Conservation (phyloP, 2,113 vertebrate species). For the Aplodontia rufa region DNA sequence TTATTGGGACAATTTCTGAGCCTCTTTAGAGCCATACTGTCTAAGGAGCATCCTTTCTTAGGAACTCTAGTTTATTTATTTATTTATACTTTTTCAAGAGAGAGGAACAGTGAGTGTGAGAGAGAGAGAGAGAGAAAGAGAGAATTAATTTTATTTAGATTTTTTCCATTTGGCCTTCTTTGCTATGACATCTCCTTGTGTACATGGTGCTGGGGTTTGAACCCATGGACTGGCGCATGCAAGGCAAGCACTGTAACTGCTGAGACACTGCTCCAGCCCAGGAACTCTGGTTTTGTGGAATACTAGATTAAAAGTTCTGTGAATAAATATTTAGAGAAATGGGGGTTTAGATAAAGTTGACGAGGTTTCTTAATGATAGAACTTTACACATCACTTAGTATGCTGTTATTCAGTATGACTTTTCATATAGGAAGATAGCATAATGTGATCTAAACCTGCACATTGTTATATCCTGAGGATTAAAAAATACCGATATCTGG, state of each 20-base stretch:
- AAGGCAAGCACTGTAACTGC: no score
- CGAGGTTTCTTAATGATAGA: not conserved
- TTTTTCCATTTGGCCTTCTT: no score
- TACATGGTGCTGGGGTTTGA: no score
- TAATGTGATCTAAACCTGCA: not conserved
- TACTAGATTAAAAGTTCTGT: not conserved
- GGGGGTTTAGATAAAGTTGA: not conserved
- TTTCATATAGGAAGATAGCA: not conserved
- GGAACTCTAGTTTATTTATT: not conserved
- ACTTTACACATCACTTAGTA: not conserved
- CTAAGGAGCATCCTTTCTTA: not conserved
- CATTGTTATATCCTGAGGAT: not conserved
- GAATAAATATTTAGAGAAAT: not conserved
- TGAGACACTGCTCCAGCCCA: no score
- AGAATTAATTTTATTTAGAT: no score
- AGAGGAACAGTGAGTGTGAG: no score
- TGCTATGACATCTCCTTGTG: no score
- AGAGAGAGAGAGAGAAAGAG: no score
- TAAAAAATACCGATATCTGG: not conserved
- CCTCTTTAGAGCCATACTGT: not conserved
- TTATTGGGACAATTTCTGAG: not conserved
- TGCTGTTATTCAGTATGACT: not conserved
- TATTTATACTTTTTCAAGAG: no score
- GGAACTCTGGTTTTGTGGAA: not conserved
- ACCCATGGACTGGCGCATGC: no score